Evolutionary conservation across 2,113 vertebrate species (phyloP), one percentile per base, ranked within the genome.

Genomic region (Heterotis niloticus): DNA sequence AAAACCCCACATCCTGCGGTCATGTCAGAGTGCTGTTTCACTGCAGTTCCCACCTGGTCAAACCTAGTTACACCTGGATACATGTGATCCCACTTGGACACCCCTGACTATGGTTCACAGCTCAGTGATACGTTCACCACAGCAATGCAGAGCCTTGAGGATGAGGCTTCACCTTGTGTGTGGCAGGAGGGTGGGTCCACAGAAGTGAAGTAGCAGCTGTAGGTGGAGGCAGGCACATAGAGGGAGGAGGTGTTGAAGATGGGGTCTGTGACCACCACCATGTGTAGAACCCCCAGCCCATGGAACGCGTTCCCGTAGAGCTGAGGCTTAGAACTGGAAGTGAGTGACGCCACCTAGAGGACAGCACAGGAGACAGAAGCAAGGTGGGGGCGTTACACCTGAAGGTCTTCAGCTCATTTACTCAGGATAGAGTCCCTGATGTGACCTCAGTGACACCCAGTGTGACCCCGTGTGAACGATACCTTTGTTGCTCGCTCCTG

Each of bases 161-260:
- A n/a, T 4, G 24, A n/a, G 44, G 0, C 16, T 90, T 90, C 88
- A 94, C 94, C 90, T 18, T 90, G 82, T 0, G 88, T 90, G 60
- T 75, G 82, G 78, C 94, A 95, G 81, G 79, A 87, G 54, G 87
- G 88, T 23, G 69, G 78, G 23, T 11, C 10, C 34, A 14, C 18
- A 9, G 78, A 66, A 60, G 78, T 66, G 59, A 81, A 52, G 26
- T 54, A 56, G 34, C 82, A 83, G 76, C 78, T 77, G 34, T 81
- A 83, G 0, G 79, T 83, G 29, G 71, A 62, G 5, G 71, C 70
- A n/a, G 82, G 79, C 16, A 69, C 70, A 73, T 83, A 83, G 56
- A 76, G 28, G 2, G 79, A 71, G 11, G 79, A 78, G 62, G 82
- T 79, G 34, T 81, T 81, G 5, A 44, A 57, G 18, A 24, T 51